A percentile compares a stretch with the other conserved stretches of the same genome.
phyloP scores from a whole-genome alignment of 2,888 invertebrate genomes.

The Heliconius ismenius region DNA sequence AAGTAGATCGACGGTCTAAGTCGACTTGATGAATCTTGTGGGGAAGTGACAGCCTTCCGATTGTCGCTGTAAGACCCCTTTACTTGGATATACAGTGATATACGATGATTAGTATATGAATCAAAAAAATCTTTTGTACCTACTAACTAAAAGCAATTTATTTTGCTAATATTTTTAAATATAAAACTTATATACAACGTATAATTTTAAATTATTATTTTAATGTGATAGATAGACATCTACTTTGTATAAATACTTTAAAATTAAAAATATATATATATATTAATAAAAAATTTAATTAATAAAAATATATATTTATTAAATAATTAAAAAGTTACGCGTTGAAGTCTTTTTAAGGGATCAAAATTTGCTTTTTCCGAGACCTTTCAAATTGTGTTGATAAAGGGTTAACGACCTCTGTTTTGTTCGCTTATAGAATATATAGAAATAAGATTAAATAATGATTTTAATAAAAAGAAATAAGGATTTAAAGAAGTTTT shows the following conservation, averaged over 20 bases:
- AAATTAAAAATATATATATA: neutral
- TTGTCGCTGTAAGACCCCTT: slow-evolving; percentile 52
- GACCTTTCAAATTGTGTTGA: neutral
- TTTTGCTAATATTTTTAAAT: neutral
- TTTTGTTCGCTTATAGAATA: neutral
- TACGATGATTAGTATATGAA: neutral
- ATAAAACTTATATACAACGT: neutral
- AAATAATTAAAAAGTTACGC: slow-evolving; percentile 52
- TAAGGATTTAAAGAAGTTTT: neutral
- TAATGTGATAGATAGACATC: neutral
- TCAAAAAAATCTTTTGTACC: neutral
- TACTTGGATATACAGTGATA: neutral
- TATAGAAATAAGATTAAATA: neutral
- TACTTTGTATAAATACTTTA: neutral
- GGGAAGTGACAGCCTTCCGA: slow-evolving; percentile 51
- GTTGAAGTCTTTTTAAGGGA: slow-evolving; percentile 76
- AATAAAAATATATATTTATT: neutral
- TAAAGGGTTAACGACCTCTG: neutral
- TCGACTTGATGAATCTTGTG: slow-evolving; percentile 52
- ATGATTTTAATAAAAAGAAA: neutral
- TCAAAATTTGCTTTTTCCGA: slow-evolving; percentile 31
- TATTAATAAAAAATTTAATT: too few relatives aligned
- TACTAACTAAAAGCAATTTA: neutral
- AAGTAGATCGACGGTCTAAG: slow-evolving; percentile 43
- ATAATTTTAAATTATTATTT: neutral